Base-by-base conservation (phyloP, 2,888 invertebrate species). In the Dasypolia templi region DNA sequence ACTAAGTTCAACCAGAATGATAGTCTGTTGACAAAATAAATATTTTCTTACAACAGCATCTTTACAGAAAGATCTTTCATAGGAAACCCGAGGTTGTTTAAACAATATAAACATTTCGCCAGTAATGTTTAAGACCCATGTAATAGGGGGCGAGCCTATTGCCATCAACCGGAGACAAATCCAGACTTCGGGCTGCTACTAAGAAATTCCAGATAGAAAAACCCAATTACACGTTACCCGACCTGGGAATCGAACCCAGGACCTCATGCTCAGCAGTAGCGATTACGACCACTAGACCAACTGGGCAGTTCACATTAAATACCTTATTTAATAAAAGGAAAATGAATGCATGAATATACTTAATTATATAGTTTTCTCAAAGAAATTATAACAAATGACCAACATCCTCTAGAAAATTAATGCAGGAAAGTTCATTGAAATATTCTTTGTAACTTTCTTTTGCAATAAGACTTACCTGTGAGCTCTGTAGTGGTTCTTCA, bases 1-100 rank as follows among this genome's bases (percentile, higher is more conserved):
- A 99, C 98, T 67, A 99, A 96, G 91, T 99, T 99, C 75, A 99
- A 94, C 99, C 99, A 99, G 93, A 99, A 98, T 1, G 99, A 99
- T 70, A 99, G 96, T 83, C 98, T 97, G 94, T 85, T 81, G 82
- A 91, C 85, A 91, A 90, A 77, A 71, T 49, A 49, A 73, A 63
- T 19, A 39, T 61, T 53, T 39, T 58, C 29, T 46, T 55, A 68
- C 26, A 70, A 58, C 12, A 46, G 19, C 68, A 32, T 35, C 22
- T 32, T 29, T 17, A 29, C n/a, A 12, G 9, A 56, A 17, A 39
- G 0, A n/a, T 19, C n/a, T 49, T 76, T 64, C 29, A 32, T 29
- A 17, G 14, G 14, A 55, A 82, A 44, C 17, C 29, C n/a, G 17
- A 77, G 17, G 14, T 12, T 64, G 3, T 53, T 65, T 78, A 39